A percentile compares a stretch with the other conserved stretches of the same genome.
These are phyloP conservation scores for Sesamia nonagrioides DNA, from an alignment of 1,140 invertebrate species.

Conservation along the genomic window DNA sequence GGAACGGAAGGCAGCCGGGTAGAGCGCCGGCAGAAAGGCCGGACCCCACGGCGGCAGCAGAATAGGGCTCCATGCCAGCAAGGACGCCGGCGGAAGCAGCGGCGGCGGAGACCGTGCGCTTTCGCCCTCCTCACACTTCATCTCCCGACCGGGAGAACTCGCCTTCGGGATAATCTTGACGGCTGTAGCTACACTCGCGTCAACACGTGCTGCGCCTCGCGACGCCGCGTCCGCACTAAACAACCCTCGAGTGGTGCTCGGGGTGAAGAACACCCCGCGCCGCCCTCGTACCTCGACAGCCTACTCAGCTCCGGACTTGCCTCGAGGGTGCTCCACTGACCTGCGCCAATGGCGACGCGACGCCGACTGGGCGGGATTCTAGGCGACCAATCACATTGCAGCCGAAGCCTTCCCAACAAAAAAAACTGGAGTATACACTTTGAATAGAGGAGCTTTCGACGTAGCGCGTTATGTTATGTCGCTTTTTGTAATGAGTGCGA, in stretches of 20 bases:
- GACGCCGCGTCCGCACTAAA: slow-evolving; percentile 85
- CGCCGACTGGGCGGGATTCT: slow-evolving; percentile 70
- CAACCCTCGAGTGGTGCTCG: slow-evolving; percentile 86
- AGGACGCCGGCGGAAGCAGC: slow-evolving; percentile 84
- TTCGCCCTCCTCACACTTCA: slow-evolving; percentile 84
- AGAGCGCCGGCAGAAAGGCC: slow-evolving; percentile 87
- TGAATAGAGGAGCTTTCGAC: slow-evolving; percentile 85
- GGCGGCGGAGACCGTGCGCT: slow-evolving; percentile 83
- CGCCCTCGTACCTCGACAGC: slow-evolving; percentile 85
- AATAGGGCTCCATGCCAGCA: slow-evolving; percentile 88
- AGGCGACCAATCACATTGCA: slow-evolving; percentile 66
- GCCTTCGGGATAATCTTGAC: slow-evolving; percentile 84
- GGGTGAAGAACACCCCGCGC: slow-evolving; percentile 85
- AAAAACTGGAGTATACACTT: slow-evolving; percentile 86
- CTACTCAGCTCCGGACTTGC: slow-evolving; percentile 78
- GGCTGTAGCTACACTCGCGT: slow-evolving; percentile 66
- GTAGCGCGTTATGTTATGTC: slow-evolving; percentile 85
- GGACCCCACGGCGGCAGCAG: slow-evolving; percentile 88
- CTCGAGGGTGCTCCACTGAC: slow-evolving; percentile 82
- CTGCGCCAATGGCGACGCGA: slow-evolving; percentile 68
- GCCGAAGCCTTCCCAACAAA: slow-evolving; percentile 79
- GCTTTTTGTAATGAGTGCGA: slow-evolving; percentile 87
- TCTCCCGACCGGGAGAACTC: slow-evolving; percentile 83
- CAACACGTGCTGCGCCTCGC: slow-evolving; percentile 81
- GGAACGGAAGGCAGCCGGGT: slow-evolving; percentile 88